Percentiles rank a stretch among this genome's conserved stretches.
Evolutionary conservation across 2,888 invertebrate species (phyloP).

Genomic region (Atrina japonica): DNA sequence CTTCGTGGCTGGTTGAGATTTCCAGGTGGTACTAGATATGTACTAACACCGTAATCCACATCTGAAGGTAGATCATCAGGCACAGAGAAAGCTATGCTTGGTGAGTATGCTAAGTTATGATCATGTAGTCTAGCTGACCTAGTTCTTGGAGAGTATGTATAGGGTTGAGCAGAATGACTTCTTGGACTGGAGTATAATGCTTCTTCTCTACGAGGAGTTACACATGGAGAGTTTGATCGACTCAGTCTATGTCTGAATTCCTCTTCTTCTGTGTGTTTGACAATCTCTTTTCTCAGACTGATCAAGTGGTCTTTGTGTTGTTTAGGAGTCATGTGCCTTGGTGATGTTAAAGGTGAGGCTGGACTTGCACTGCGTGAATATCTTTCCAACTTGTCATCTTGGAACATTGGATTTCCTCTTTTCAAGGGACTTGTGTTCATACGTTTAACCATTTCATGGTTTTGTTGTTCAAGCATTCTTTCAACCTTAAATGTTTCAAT

Average conservation of each 20-base stretch:
- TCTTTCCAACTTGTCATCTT: conserved; percentile 43
- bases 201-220: conserved; percentile 28
- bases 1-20: conserved; percentile 1
- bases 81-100: conserved; percentile 22
- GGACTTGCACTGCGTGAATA: conserved; percentile 55
- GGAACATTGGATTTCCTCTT: conserved; percentile 47
- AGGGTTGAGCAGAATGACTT: conserved; percentile 28
- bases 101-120: conserved; percentile 18
- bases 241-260: conserved; percentile 44
- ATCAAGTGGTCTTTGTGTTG: conserved; percentile 71
- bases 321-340: conserved; percentile 69
- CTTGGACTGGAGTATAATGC: conserved; percentile 21
- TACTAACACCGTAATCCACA: conserved; percentile 25
- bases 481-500: conserved; percentile 77
- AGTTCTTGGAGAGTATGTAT: conserved; percentile 3
- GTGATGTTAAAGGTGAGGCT: conserved; percentile 20
- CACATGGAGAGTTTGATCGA: conserved; percentile 53
- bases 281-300: conserved; percentile 66
- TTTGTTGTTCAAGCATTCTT: conserved; percentile 68
- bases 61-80: conserved; percentile 21
- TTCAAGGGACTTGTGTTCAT: conserved; percentile 25
- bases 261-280: conserved; percentile 63
- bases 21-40: conserved; percentile 19
- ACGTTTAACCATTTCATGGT: conserved; percentile 56
- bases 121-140: conserved; percentile 1